These are phyloP conservation scores for Toxonevra muliebris DNA, from an alignment of 2,888 invertebrate genomes.

Conservation along the genomic window DNA sequence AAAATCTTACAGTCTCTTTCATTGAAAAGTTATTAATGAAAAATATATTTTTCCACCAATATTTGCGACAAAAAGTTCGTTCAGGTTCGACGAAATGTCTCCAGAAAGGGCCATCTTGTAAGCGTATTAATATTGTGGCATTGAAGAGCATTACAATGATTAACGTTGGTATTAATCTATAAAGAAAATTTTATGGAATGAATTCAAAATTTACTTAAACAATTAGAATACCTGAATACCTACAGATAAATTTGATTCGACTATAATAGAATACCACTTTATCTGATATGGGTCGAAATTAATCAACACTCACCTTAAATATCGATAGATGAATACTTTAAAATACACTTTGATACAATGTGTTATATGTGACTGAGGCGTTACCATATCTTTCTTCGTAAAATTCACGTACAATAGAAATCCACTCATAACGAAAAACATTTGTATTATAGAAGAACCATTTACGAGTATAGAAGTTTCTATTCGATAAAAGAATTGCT, in stretches of 20 bases:
- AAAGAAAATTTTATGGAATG: too few relatives aligned
- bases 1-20: constrained; percentile 53
- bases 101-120: constrained; percentile 65
- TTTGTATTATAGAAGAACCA: constrained; percentile 68
- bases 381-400: constrained; percentile 43
- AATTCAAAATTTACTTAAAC: too few relatives aligned
- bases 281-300: too few relatives aligned
- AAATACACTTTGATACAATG: constrained; percentile 45
- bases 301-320: constrained; percentile 52
- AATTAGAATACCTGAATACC: too few relatives aligned
- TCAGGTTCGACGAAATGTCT: constrained; percentile 54
- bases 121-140: constrained; percentile 58
- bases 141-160: constrained; percentile 50
- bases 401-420: constrained; percentile 65
- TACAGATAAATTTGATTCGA: too few relatives aligned
- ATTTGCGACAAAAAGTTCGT: constrained; percentile 56
- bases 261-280: too few relatives aligned
- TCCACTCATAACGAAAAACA: constrained; percentile 69
- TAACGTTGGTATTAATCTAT: constrained; percentile 54
- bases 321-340: constrained; percentile 50
- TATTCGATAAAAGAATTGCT: constrained; percentile 45
- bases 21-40: constrained; percentile 60
- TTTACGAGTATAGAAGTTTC: constrained; percentile 62
- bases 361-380: constrained; percentile 34
- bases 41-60: constrained; percentile 64